phyloP scores from a whole-genome alignment of 2,888 invertebrate genomes.

The Hirtodrosophila duncani region DNA sequence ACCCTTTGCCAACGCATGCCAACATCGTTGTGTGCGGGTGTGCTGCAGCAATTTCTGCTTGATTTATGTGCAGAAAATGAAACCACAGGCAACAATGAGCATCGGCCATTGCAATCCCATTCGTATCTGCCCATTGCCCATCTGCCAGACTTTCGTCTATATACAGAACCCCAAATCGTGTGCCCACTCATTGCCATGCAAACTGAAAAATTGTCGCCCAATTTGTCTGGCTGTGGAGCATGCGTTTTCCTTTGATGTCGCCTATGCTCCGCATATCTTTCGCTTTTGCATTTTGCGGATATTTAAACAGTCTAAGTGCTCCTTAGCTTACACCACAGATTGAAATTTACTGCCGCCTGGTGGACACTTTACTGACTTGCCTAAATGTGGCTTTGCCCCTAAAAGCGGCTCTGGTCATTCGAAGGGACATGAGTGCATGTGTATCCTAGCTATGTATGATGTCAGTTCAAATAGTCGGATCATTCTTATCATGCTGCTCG shows the following conservation, averaged over 20 bases:
- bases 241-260: slow-evolving; percentile 23
- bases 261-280: not conserved
- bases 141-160: too few relatives aligned
- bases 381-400: slow-evolving; percentile 21
- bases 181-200: slow-evolving; percentile 4
- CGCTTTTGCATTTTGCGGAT: slow-evolving; percentile 14
- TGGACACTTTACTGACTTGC: slow-evolving; percentile 12
- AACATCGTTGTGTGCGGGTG: slow-evolving; percentile 1
- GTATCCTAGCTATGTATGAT: too few relatives aligned
- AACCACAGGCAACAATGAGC: slow-evolving; percentile 26
- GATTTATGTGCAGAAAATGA: slow-evolving; percentile 58
- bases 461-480: too few relatives aligned
- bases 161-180: too few relatives aligned
- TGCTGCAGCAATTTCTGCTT: slow-evolving; percentile 43
- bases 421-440: too few relatives aligned
- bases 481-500: too few relatives aligned
- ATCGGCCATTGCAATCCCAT: not conserved
- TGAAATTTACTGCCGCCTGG: slow-evolving; percentile 45
- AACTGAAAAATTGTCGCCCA: slow-evolving; percentile 38
- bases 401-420: too few relatives aligned
- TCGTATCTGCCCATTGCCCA: not conserved
- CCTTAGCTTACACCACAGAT: slow-evolving; percentile 41
- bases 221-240: slow-evolving; percentile 36
- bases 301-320: slow-evolving; percentile 45
- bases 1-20: too few relatives aligned